These are phyloP conservation scores for Phymatocera aterrima DNA, from an alignment of 2,888 invertebrate genomes.

Conservation along the genomic window DNA sequence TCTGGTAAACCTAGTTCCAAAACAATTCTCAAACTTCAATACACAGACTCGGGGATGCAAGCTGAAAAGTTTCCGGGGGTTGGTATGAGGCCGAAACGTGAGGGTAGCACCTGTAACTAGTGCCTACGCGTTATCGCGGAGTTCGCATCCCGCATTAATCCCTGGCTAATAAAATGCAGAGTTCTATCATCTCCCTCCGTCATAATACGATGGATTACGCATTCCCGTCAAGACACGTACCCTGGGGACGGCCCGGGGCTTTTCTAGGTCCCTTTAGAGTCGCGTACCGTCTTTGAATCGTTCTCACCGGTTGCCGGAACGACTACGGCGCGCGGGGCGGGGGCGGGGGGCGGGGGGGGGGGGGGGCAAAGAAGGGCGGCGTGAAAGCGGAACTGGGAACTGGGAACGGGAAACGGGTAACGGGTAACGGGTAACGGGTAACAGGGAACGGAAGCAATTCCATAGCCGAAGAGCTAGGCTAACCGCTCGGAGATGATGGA, in stretches of 20 bases:
- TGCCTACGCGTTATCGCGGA: too few relatives aligned
- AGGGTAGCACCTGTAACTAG: background rate
- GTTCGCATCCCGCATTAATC: background rate
- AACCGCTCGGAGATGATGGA: slow-evolving; percentile 41
- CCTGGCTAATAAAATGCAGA: slow-evolving; percentile 38
- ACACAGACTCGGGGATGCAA: background rate
- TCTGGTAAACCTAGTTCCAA: slow-evolving; percentile 6
- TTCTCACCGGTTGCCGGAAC: slow-evolving; percentile 22
- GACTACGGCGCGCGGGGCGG: slow-evolving; percentile 10
- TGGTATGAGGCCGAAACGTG: slow-evolving; percentile 5
- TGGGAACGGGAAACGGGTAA: too few relatives aligned
- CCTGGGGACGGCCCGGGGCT: slow-evolving; percentile 18
- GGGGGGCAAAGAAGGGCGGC: background rate
- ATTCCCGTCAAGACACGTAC: slow-evolving; percentile 42
- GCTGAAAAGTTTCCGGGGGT: background rate
- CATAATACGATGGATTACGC: slow-evolving; percentile 33
- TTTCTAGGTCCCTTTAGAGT: slow-evolving; percentile 31
- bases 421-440: too few relatives aligned
- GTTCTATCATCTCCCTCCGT: background rate
- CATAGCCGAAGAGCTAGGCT: slow-evolving; percentile 23
- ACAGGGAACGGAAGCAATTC: slow-evolving; percentile 29
- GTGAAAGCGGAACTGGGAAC: slow-evolving; percentile 24
- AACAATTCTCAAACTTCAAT: slow-evolving; percentile 10
- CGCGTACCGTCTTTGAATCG: slow-evolving; percentile 33
- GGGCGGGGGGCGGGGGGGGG: background rate